Evolutionary conservation across 1,140 invertebrate species (phyloP), one percentile per base, ranked within the genome.

Genomic region (Hypothenemus hampei): DNA sequence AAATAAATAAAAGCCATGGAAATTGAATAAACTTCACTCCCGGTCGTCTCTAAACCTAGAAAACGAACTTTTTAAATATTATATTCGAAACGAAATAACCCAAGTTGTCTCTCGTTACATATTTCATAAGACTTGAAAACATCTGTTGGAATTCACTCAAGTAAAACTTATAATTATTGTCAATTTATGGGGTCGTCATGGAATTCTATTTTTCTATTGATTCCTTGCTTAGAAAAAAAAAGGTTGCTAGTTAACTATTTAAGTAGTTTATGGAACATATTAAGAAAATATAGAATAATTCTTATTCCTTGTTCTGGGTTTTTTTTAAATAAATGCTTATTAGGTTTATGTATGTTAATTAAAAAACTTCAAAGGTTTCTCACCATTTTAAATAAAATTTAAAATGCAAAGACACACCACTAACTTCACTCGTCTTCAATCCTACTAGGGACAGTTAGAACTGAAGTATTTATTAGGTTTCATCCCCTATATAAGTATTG

Each of bases 401-500:
- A 13, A 19, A 22, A 8, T 23, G 23, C n/a, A 7, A 29, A 11
- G 1, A 10, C 44, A 46, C 44, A 33, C 20, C 29, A 46, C 44
- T 35, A 13, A 46, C 11, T 46, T 24, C 47, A 26, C 41, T 39
- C 41, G 21, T 39, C 26, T 22, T 20, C 43, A 22, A 45, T 22
- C 10, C 37, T 46, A 39, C 43, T 19, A 31, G 19, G 23, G 10
- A 41, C 26, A 46, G 29, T 39, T 46, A 40, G n/a, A 49, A 62
- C 61, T 62, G 52, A 57, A 45, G 56, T 56, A 62, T 59, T 60
- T 64, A 53, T 44, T 31, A 54, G 58, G 58, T 58, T 65, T 62
- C 60, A 61, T 60, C 62, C 56, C 60, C 53, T 64, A 52, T 64
- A 62, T 65, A 66, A 52, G 53, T 62, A 40, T 57, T 57, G 57